These are phyloP conservation scores for Octodonta nipae DNA, from an alignment of 2,888 invertebrate genomes.

Conservation along the genomic window DNA sequence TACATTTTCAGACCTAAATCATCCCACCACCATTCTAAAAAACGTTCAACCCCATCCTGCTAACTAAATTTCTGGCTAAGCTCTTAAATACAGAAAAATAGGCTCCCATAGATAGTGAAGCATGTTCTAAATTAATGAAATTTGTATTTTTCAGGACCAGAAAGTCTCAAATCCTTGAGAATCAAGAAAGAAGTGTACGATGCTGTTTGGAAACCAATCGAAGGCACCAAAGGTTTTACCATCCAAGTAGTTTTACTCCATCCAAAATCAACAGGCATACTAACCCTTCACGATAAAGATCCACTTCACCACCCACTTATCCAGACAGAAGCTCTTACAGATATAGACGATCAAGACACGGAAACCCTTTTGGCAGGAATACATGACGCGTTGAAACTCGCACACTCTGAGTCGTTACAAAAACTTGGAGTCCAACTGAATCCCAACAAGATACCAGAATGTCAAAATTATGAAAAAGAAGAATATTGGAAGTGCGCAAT, in stretches of 20 bases:
- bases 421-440: constrained; percentile 39
- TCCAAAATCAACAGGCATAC: constrained; percentile 59
- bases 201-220: constrained; percentile 39
- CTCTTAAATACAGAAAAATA: no score
- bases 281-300: constrained; percentile 56
- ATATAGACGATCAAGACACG: constrained; percentile 43
- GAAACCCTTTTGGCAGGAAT: constrained; percentile 46
- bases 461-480: constrained; percentile 36
- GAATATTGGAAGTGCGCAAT: constrained; percentile 55
- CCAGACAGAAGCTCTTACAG: constrained; percentile 65
- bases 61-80: no score
- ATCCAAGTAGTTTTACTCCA: constrained; percentile 57
- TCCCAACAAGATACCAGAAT: constrained; percentile 34
- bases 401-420: constrained; percentile 46
- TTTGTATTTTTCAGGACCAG: constrained; percentile 9
- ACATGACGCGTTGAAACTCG: constrained; percentile 44
- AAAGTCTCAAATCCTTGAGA: constrained; percentile 36
- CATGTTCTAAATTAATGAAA: no score
- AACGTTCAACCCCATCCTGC: no score
- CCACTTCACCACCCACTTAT: constrained; percentile 63
- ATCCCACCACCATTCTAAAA: no score
- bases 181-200: constrained; percentile 41
- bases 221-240: constrained; percentile 37
- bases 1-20: no score
- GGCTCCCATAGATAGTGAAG: no score